Base-by-base conservation (phyloP, 2,797 vertebrate species). In the Siniperca scherzeri region DNA sequence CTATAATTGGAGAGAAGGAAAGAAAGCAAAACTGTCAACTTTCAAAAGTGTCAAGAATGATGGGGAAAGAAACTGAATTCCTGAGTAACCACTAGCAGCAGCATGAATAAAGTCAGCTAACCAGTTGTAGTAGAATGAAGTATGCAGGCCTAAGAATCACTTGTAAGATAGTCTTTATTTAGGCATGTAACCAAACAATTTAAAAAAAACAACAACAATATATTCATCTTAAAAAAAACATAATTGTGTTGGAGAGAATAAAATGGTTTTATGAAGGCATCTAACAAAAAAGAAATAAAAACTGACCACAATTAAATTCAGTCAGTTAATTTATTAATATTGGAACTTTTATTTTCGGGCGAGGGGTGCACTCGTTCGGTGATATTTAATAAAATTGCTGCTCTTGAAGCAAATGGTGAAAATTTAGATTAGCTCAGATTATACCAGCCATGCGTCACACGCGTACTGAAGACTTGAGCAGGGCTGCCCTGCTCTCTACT, bases 21-120 rank as follows among this genome's bases (percentile, higher is more conserved):
- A 22, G 67, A 77, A 56, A 74, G 53, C 42, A 74, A 84, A 76
- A 55, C 56, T 61, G 62, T 79, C 65, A 74, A 30, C 30, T 30
- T 30, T 30, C 30, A 30, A 30, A 61, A 80, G 48, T 78, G 82
- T 80, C 77, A 76, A 74, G 48, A 69, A 70, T 69, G 53, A 89
- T 79, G 48, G 67, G 82, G 88, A 84, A 64, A 71, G 56, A 76
- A 78, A 70, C 52, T 30, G n/a, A 75, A 82, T 80, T 84, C 46
- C 68, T 70, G 67, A 78, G 65, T 71, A 57, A 61, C 84, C 70
- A 62, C 70, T 70, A 50, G 12, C 36, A 57, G 81, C 30, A 76
- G 70, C 70, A 78, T 76, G 50, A 75, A 74, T 70, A 48, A 56
- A 61, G 70, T 40, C 65, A 59, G 52, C 52, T 65, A 66, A 16